Percentiles rank a stretch among this genome's conserved stretches.
phyloP scores from a whole-genome alignment of 2,797 vertebrate species.

The Gambelia wislizenii region DNA sequence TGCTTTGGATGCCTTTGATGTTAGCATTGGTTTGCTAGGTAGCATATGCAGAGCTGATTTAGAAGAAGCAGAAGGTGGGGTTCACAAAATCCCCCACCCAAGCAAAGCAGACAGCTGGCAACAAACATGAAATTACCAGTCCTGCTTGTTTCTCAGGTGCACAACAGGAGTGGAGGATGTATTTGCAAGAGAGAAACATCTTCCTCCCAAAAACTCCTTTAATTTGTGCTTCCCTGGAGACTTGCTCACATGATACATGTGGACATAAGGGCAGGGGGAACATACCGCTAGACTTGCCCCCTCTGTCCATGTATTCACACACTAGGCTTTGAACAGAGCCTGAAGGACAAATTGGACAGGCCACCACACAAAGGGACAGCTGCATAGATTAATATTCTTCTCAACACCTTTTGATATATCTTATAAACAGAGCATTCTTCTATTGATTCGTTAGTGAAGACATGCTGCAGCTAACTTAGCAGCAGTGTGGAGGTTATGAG shows the following conservation, averaged over 20 bases:
- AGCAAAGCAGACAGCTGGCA: not conserved
- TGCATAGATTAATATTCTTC: not conserved
- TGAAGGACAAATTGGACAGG: not conserved
- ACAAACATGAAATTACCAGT: not conserved
- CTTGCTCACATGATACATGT: not conserved
- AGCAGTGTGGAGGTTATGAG: no score
- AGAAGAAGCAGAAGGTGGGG: not conserved
- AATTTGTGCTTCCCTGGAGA: not conserved
- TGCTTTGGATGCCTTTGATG: slow-evolving; percentile 41
- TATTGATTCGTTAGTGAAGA: not conserved
- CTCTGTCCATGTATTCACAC: not conserved
- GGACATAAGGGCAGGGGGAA: not conserved
- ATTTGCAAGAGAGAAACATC: not conserved
- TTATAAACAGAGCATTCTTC: not conserved
- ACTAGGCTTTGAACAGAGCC: not conserved
- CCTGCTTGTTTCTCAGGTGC: not conserved
- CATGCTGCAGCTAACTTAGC: not conserved
- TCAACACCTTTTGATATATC: not conserved
- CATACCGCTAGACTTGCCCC: no score
- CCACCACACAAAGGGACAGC: not conserved
- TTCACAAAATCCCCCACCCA: not conserved
- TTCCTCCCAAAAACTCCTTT: not conserved
- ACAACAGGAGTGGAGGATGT: not conserved
- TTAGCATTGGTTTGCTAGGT: slow-evolving; percentile 2
- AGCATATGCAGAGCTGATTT: slow-evolving; percentile 7